These are phyloP conservation scores for Sebastes trivittatus DNA, from an alignment of 2,797 vertebrate genomes.

Conservation along the genomic window DNA sequence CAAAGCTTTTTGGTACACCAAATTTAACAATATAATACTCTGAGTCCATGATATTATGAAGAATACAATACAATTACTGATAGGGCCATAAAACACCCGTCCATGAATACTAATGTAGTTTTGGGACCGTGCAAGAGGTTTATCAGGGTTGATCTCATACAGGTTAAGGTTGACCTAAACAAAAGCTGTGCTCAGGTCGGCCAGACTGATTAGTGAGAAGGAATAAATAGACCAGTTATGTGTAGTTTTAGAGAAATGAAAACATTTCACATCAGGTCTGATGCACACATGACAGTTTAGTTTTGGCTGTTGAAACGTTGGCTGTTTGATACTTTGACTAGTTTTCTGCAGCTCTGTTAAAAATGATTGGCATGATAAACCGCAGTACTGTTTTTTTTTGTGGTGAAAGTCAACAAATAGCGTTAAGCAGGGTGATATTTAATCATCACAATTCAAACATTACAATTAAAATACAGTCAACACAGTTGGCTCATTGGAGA, in stretches of 20 bases:
- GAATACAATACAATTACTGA: not conserved
- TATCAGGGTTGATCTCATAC: not conserved
- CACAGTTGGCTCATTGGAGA: not conserved
- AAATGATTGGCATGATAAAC: not conserved
- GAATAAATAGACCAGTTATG: not conserved
- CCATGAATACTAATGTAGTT: not conserved
- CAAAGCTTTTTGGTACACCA: not conserved
- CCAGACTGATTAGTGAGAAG: not conserved
- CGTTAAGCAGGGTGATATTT: not conserved
- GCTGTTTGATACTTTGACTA: not conserved
- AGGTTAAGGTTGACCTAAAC: not conserved
- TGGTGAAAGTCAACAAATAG: not conserved
- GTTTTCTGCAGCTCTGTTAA: not conserved
- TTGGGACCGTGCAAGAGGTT: not conserved
- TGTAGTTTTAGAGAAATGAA: not conserved
- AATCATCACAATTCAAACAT: not conserved
- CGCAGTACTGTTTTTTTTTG: not conserved
- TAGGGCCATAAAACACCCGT: not conserved
- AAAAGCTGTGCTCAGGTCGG: not conserved
- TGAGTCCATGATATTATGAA: not conserved
- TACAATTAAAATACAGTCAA: not conserved
- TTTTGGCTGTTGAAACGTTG: not conserved
- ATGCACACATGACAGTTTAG: not conserved
- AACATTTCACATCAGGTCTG: not conserved
- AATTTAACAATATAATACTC: not conserved